Percentiles rank a stretch among this genome's conserved stretches.
phyloP scores from a whole-genome alignment of 1,140 invertebrate species.

The Aphaenogaster floridana region DNA sequence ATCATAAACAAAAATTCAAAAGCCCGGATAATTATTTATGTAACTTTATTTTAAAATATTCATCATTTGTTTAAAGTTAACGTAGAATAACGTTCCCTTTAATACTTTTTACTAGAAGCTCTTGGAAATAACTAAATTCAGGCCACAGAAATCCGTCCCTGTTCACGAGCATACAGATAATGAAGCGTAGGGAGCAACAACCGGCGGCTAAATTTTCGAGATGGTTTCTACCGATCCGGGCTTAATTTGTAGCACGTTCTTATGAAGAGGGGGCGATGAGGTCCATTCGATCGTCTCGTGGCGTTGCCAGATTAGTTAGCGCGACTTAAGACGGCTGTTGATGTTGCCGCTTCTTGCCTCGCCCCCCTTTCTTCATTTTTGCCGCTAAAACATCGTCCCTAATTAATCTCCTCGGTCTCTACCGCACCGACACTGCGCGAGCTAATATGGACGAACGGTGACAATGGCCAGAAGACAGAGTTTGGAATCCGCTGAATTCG shows the following conservation, averaged over 20 bases:
- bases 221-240: slow-evolving; percentile 82
- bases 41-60: neutral
- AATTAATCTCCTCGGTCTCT: slow-evolving; percentile 82
- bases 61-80: neutral
- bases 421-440: slow-evolving; percentile 48
- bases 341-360: slow-evolving; percentile 75
- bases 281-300: slow-evolving; percentile 58
- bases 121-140: slow-evolving; percentile 8
- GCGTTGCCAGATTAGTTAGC: slow-evolving; percentile 79
- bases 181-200: slow-evolving; percentile 13
- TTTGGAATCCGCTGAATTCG: slow-evolving; percentile 75
- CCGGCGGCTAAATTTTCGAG: slow-evolving; percentile 79
- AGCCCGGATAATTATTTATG: too few relatives aligned
- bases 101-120: neutral
- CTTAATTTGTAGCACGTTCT: slow-evolving; percentile 86
- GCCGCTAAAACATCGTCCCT: slow-evolving; percentile 84
- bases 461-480: slow-evolving; percentile 68
- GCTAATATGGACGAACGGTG: slow-evolving; percentile 71
- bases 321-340: slow-evolving; percentile 75
- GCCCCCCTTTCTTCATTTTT: slow-evolving; percentile 77
- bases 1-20: neutral
- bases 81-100: neutral
- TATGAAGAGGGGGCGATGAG: slow-evolving; percentile 78
- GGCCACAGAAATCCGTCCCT: slow-evolving; percentile 2
- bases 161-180: neutral